Evolutionary conservation across 1,140 invertebrate species (phyloP).

Genomic region (Pollicipes pollicipes): DNA sequence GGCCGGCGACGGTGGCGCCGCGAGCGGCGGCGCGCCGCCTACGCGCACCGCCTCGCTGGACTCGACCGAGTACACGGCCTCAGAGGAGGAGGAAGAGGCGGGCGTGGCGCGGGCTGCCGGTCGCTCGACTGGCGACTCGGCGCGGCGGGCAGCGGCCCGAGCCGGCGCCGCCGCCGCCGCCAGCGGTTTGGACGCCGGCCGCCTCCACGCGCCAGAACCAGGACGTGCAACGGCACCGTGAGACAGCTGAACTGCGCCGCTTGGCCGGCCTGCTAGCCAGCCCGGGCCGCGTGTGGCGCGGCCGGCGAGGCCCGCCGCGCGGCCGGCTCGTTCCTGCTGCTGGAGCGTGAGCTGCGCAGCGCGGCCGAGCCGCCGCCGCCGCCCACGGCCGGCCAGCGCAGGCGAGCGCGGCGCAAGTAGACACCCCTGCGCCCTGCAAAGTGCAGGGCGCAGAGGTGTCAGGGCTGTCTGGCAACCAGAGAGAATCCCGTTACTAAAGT

Average conservation of each 20-base stretch:
- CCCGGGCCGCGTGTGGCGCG: background rate
- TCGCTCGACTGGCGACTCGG: slow-evolving; percentile 11
- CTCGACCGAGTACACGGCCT: background rate
- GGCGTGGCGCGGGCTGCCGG: slow-evolving; percentile 11
- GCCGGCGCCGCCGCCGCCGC: slow-evolving; percentile 6
- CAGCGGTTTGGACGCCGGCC: slow-evolving; percentile 13
- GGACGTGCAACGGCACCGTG: slow-evolving; percentile 16
- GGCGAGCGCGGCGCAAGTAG: no score
- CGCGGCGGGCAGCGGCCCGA: slow-evolving; percentile 15
- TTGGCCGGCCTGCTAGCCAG: background rate
- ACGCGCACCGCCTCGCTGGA: background rate
- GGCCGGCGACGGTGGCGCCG: no score
- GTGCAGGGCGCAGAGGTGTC: no score
- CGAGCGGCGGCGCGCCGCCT: no score
- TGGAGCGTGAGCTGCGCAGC: background rate
- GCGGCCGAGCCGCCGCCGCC: background rate
- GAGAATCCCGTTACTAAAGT: no score
- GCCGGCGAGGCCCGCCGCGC: no score
- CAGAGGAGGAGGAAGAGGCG: slow-evolving; percentile 18
- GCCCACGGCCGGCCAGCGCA: background rate
- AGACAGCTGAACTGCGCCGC: slow-evolving; percentile 12
- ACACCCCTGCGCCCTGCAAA: no score
- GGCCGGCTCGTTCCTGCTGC: background rate
- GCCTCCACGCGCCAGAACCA: slow-evolving; percentile 18
- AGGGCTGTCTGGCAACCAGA: no score